Evolutionary conservation across 2,797 vertebrate genomes (phyloP).

Genomic region (Platyrinchus mystaceus): DNA sequence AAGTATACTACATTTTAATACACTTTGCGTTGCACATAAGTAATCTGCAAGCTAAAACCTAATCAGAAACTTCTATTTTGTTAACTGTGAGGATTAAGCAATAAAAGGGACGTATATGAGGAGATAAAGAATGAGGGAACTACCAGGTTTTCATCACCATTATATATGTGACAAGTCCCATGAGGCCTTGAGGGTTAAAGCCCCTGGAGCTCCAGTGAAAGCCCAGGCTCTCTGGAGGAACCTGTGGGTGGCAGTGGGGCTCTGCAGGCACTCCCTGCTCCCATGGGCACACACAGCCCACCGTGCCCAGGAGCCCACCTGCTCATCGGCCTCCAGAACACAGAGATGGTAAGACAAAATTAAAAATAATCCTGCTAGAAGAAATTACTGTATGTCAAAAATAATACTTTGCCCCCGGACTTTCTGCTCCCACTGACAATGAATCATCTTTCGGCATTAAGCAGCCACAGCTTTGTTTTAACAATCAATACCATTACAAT

Average conservation of each 20-base stretch:
- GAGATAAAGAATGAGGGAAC: not conserved
- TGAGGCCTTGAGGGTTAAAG: not conserved
- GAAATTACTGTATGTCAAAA: slow-evolving; percentile 35
- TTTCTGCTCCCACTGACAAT: slow-evolving; percentile 59
- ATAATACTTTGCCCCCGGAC: slow-evolving; percentile 55
- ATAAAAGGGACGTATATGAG: accelerated
- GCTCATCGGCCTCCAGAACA: not conserved
- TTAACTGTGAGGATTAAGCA: slow-evolving; percentile 28
- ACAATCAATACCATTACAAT: slow-evolving; percentile 44
- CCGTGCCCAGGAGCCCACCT: not conserved
- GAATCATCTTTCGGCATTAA: slow-evolving; percentile 59
- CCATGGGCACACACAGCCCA: not conserved
- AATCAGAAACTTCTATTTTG: slow-evolving; percentile 5
- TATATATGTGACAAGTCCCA: not conserved
- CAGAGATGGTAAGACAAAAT: not conserved
- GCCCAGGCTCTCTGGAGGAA: not conserved
- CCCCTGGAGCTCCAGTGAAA: not conserved
- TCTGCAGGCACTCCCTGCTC: accelerated
- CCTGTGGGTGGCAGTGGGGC: accelerated
- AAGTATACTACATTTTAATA: slow-evolving; percentile 17
- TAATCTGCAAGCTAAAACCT: slow-evolving; percentile 8
- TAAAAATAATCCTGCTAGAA: not conserved
- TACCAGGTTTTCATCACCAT: accelerated
- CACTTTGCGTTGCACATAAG: not conserved
- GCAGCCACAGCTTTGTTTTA: slow-evolving; percentile 57